Percentiles rank a stretch among this genome's conserved stretches.
phyloP scores from a whole-genome alignment of 2,888 invertebrate species.

The Luperina nickerlii region DNA sequence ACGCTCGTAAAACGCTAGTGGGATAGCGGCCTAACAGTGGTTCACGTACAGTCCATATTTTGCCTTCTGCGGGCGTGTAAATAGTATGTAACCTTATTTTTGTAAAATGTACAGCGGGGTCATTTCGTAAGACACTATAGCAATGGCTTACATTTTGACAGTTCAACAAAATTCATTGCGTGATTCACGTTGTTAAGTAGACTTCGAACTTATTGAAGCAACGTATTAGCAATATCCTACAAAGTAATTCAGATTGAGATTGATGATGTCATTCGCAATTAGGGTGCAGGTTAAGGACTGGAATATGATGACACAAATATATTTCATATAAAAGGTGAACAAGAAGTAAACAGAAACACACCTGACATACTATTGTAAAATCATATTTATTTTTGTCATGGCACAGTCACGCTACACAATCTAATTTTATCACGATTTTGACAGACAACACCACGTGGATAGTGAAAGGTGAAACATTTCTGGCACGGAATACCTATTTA shows the following conservation, averaged over 20 bases:
- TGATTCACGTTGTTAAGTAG: not conserved
- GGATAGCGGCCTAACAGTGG: too few relatives aligned
- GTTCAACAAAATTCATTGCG: not conserved
- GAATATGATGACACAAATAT: not conserved
- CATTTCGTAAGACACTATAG: not conserved
- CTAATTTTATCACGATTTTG: slow-evolving; percentile 60
- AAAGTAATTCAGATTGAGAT: not conserved
- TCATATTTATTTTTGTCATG: slow-evolving; percentile 52
- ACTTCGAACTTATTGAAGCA: not conserved
- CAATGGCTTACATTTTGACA: not conserved
- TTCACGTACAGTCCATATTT: too few relatives aligned
- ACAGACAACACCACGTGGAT: slow-evolving; percentile 54
- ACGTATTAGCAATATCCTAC: not conserved
- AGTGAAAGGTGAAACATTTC: slow-evolving; percentile 44
- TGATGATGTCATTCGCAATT: not conserved
- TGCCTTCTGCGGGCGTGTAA: too few relatives aligned
- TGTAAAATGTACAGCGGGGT: not conserved
- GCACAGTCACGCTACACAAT: slow-evolving; percentile 27
- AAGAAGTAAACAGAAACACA: not conserved
- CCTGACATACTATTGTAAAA: slow-evolving; percentile 17
- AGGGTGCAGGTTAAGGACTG: not conserved
- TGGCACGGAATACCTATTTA: slow-evolving; percentile 32
- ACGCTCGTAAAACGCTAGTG: too few relatives aligned
- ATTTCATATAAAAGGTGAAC: not conserved
- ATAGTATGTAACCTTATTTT: too few relatives aligned